Conservation (phyloP, 2,888 invertebrate species). For the Parelbella ahira region DNA sequence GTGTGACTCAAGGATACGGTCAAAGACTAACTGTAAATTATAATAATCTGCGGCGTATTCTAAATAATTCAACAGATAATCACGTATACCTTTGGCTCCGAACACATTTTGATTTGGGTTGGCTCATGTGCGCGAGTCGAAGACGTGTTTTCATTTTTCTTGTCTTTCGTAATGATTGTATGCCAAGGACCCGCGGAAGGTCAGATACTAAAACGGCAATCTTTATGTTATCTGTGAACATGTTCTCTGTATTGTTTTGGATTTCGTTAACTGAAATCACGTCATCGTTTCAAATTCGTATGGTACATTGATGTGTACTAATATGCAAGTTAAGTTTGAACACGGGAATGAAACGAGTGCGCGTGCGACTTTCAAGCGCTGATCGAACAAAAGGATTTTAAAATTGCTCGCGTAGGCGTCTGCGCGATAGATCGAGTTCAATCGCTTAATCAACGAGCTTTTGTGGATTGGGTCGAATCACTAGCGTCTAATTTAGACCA, state of each 20-base stretch:
- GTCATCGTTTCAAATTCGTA: constrained; percentile 40
- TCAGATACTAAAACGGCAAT: constrained; percentile 71
- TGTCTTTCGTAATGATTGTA: constrained; percentile 61
- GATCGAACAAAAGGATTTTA: neutral
- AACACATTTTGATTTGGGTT: too few relatives aligned
- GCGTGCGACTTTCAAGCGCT: constrained; percentile 19
- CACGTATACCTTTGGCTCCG: too few relatives aligned
- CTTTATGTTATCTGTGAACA: constrained; percentile 70
- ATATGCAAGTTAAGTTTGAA: constrained; percentile 19
- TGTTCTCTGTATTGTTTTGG: constrained; percentile 51
- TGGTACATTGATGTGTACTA: constrained; percentile 20
- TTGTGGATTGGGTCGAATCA: too few relatives aligned
- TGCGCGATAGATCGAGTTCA: constrained; percentile 4
- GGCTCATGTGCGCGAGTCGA: too few relatives aligned
- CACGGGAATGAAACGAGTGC: constrained; percentile 16
- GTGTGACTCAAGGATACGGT: constrained; percentile 46
- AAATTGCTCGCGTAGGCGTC: constrained; percentile 5
- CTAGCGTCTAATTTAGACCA: too few relatives aligned
- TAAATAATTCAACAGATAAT: constrained; percentile 36
- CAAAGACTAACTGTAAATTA: constrained; percentile 50
- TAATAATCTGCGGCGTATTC: constrained; percentile 40
- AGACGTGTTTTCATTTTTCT: constrained; percentile 56
- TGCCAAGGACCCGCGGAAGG: constrained; percentile 73
- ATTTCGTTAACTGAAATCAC: constrained; percentile 45
- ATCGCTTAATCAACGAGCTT: constrained; percentile 14